Percentiles rank a stretch among this genome's conserved stretches.
phyloP scores from a whole-genome alignment of 2,113 vertebrate species.

The Zosterops borbonicus region DNA sequence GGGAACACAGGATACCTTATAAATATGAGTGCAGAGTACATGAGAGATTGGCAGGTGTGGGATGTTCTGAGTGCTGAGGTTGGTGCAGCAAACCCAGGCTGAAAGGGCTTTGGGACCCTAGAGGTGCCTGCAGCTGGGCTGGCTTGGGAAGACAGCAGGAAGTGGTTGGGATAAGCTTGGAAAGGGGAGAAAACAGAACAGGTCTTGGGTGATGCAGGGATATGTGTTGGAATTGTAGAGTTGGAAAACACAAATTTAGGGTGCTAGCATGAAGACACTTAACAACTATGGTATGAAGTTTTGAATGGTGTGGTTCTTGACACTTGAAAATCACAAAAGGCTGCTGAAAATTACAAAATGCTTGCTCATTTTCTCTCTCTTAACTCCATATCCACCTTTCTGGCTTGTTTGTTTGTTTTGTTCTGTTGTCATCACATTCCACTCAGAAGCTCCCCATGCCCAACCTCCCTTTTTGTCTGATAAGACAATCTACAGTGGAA shows the following conservation, averaged over 20 bases:
- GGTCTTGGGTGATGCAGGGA: neutral
- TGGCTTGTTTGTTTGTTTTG: neutral
- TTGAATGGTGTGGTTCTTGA: neutral
- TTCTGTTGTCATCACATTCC: neutral
- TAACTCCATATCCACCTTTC: neutral
- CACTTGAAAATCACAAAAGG: neutral
- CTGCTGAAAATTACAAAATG: neutral
- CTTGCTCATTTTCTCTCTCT: neutral
- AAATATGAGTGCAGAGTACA: neutral
- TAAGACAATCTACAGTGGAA: neutral
- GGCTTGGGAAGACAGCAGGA: neutral
- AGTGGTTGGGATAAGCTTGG: neutral
- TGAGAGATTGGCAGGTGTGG: neutral
- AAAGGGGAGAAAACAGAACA: neutral
- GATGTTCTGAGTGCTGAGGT: neutral
- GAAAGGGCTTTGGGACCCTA: neutral
- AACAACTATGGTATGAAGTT: rapidly evolving
- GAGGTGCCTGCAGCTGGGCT: neutral
- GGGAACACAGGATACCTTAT: neutral
- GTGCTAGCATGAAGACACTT: neutral
- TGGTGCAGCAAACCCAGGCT: neutral
- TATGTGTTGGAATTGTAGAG: neutral
- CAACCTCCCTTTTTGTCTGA: neutral
- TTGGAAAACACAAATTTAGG: neutral
- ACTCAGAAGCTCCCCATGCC: neutral